Conservation (phyloP, 2,113 vertebrate genomes). For the Thermophis baileyi region DNA sequence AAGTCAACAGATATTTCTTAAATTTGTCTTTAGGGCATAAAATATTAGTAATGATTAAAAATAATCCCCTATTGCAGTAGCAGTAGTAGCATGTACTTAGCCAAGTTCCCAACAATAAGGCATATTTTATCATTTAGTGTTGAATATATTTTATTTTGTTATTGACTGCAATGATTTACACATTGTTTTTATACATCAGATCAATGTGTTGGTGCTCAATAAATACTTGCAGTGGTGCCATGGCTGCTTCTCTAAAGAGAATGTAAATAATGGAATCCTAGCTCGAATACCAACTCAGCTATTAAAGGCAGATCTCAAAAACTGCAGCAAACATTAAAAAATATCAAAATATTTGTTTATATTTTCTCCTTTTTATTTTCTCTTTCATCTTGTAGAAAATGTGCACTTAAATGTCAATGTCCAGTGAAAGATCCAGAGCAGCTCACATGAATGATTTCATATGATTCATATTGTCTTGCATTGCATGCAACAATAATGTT, state of each 20-base stretch:
- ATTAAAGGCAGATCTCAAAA: not conserved
- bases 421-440: not conserved
- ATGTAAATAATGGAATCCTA: not conserved
- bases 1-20: not conserved
- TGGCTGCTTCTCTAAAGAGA: not conserved
- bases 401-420: not conserved
- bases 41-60: not conserved
- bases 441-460: not conserved
- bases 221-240: not conserved
- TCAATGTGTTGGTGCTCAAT: not conserved
- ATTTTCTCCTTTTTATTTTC: not conserved
- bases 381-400: not conserved
- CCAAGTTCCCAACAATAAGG: not conserved
- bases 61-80: not conserved
- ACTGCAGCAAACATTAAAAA: not conserved
- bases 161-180: not conserved
- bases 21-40: not conserved
- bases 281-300: not conserved
- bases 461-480: not conserved
- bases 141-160: not conserved
- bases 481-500: too few relatives aligned
- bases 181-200: not conserved
- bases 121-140: not conserved
- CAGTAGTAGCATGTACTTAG: not conserved
- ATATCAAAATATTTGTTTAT: not conserved